Base-by-base conservation (phyloP, 2,113 vertebrate genomes). In the Donacobius atricapilla region DNA sequence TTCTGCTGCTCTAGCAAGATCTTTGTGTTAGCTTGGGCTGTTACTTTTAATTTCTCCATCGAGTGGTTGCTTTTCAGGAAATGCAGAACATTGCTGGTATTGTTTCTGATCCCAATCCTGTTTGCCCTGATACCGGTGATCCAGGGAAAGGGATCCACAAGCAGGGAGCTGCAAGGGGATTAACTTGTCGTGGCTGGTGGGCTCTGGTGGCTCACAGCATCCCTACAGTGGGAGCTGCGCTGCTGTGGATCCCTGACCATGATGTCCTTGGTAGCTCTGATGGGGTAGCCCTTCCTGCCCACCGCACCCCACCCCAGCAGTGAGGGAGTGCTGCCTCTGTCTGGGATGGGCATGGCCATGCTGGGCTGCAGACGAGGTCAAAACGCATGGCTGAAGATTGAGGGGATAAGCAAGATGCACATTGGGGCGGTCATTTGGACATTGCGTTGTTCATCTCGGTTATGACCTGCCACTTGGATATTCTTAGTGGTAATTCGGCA, bases 401-500 rank as follows among this genome's bases (percentile, higher is more conserved):
- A 42, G 42, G 31, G 33, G 42, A 19, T 81, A 37, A 92, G 33
- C 39, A 58, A 57, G 85, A 31, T 50, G 50, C 27, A 11, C 3
- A 1, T 40, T 53, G 64, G 82, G 44, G 13, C 82, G 68, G 33
- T 60, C 35, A 37, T 51, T 64, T 82, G 45, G 39, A 18, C 0
- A 0, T 45, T 35, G n/a, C 0, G 0, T 70, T 83, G 71, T 86
- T 93, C 85, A 42, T 81, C 51, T 90, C 2, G 2, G 30, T 69
- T 63, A 27, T 87, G 68, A 92, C 77, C 47, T 10, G 10, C 15
- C 44, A n/a, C 64, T 88, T 39, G 47, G 54, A 66, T 73, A 35
- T 54, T 83, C 81, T 56, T 82, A 75, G 70, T 93, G 75, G 85
- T 83, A 90, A 94, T 78, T 93, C 76, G 3, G 90, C 72, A 91